phyloP scores from a whole-genome alignment of 1,140 invertebrate species.

The Drosophila azteca region DNA sequence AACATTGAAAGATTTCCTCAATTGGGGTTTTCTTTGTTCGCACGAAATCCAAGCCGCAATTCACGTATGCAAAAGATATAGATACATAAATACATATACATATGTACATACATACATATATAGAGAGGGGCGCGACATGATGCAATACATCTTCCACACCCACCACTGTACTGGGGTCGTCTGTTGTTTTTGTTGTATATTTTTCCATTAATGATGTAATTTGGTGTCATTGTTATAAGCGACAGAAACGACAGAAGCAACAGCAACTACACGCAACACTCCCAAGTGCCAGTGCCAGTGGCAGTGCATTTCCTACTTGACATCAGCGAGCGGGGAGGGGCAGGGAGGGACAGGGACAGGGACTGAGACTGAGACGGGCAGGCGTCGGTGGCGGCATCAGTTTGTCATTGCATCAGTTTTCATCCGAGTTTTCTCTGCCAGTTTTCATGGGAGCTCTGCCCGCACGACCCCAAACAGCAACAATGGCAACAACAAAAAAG shows the following conservation, averaged over 20 bases:
- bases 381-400: constrained; percentile 7
- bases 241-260: constrained; percentile 22
- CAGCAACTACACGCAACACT: constrained; percentile 23
- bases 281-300: constrained; percentile 19
- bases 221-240: constrained; percentile 61
- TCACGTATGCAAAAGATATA: background rate
- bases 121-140: constrained; percentile 38
- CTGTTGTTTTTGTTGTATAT: constrained; percentile 30
- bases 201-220: constrained; percentile 75
- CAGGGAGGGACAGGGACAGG: background rate
- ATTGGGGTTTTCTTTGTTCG: constrained; percentile 20
- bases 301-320: constrained; percentile 61
- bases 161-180: background rate
- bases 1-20: too few species aligned
- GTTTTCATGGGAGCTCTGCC: constrained; percentile 29
- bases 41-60: constrained; percentile 28
- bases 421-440: constrained; percentile 11
- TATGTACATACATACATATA: too few species aligned
- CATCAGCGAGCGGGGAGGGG: constrained; percentile 18
- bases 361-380: too few species aligned
- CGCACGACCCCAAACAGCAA: constrained; percentile 2
- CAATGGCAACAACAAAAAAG: constrained; percentile 32
- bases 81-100: too few species aligned
- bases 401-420: constrained; percentile 42
- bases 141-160: constrained; percentile 23